Evolutionary conservation across 2,888 invertebrate genomes (phyloP), one percentile per base, ranked within the genome.

Genomic region (Aleiodes alternator): DNA sequence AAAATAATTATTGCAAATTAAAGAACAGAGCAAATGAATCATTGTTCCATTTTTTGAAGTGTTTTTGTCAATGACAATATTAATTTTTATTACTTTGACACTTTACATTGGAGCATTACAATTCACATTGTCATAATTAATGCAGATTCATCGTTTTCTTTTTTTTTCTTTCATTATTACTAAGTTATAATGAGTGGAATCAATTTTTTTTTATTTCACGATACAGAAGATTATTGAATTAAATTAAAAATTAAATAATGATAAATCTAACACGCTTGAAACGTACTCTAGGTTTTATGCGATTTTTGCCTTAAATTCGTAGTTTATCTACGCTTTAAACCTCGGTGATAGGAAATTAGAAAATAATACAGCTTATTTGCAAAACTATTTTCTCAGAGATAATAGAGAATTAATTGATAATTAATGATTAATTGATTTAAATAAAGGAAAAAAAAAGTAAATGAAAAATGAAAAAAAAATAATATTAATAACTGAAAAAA

Each of bases 281-380:
- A 69, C 69, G 53, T 71, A 72, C 23, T 57, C 34, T 29, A 64
- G 59, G 29, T 69, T 61, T 66, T 57, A 66, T 66, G 71, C 55
- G 38, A 75, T 71, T 75, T 68, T 86, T 85, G 86, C 87, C 87
- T 86, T 87, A 86, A 80, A 84, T 85, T 85, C 78, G 80, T 82
- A 79, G 84, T 82, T 82, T 80, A 81, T 83, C 81, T 84, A 86
- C 83, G 84, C 81, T 84, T 85, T 82, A 82, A 84, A 68, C 64
- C 83, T 84, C 84, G 83, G 85, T 87, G 85, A 87, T 87, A 84
- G 87, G 87, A 85, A 83, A 84, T 79, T 86, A 68, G 82, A 78
- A 82, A 82, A 82, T 81, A 73, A 78, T 78, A 81, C 34, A 61
- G 73, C 81, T 82, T 82, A 76, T 80, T 78, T 80, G 53, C 43